Evolutionary conservation across 2,888 invertebrate species (phyloP).

Genomic region (Eupithecia abbreviata): DNA sequence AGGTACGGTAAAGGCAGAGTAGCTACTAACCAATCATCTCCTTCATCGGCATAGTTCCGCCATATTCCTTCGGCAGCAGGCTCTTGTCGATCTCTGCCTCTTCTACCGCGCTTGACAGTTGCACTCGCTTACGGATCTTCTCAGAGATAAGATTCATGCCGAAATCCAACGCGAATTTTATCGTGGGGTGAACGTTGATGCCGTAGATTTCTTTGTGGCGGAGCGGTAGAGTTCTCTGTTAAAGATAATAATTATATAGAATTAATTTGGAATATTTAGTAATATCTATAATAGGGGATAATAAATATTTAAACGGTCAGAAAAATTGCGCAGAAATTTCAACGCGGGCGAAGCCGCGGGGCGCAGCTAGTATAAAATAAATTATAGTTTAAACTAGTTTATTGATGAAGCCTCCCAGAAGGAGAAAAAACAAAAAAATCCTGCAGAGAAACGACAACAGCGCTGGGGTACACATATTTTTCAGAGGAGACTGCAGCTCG

Average conservation of each 20-base stretch:
- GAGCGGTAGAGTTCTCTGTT: slow-evolving; percentile 89
- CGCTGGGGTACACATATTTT: background rate
- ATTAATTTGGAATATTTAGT: background rate
- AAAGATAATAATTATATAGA: background rate
- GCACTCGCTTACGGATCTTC: slow-evolving; percentile 88
- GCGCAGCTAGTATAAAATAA: background rate
- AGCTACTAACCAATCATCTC: slow-evolving; percentile 89
- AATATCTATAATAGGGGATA: too few species aligned
- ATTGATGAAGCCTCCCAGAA: background rate
- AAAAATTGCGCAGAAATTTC: too few species aligned
- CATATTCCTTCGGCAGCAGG: slow-evolving; percentile 91
- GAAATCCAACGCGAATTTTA: slow-evolving; percentile 90
- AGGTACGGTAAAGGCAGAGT: background rate
- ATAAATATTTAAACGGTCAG: too few species aligned
- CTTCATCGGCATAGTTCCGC: slow-evolving; percentile 91
- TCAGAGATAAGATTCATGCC: slow-evolving; percentile 90
- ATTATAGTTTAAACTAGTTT: background rate
- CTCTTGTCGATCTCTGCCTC: slow-evolving; percentile 85
- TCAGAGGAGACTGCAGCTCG: background rate
- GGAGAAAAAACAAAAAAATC: too few species aligned
- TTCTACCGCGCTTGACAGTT: slow-evolving; percentile 85
- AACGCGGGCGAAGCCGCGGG: too few species aligned
- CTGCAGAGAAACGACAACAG: too few species aligned
- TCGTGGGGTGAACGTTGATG: slow-evolving; percentile 88
- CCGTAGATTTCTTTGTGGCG: slow-evolving; percentile 91